These are phyloP conservation scores for Chrysaora quinquecirrha DNA, from an alignment of 30 jellyfish, hydroid and myxozoan genomes.

Conservation along the genomic window DNA sequence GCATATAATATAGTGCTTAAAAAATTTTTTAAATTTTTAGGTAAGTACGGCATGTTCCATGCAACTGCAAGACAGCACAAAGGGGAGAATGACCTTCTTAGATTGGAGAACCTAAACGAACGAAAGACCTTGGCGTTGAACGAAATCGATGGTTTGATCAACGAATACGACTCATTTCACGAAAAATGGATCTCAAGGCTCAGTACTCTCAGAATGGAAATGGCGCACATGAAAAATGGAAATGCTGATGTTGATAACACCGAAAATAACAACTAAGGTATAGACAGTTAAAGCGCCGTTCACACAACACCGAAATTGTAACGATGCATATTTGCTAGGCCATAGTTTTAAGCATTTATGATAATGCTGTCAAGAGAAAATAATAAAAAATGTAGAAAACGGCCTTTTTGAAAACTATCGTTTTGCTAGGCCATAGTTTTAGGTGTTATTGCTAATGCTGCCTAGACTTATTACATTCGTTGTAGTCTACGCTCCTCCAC, in stretches of 20 bases:
- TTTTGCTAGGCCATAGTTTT: too few species aligned
- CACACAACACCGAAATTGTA: too few species aligned
- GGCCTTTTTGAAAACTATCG: too few species aligned
- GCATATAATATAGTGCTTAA: neutral
- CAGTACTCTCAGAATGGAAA: slow-evolving; percentile 27
- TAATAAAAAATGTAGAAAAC: too few species aligned
- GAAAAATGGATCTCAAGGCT: slow-evolving; percentile 69
- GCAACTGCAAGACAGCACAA: slow-evolving; percentile 45
- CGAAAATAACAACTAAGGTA: slow-evolving; percentile 11
- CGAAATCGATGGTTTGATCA: slow-evolving; percentile 57
- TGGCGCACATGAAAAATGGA: slow-evolving; percentile 23
- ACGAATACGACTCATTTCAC: slow-evolving; percentile 81
- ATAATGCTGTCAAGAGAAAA: too few species aligned
- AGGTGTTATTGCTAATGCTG: too few species aligned
- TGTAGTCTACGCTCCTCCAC: too few species aligned
- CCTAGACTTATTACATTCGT: too few species aligned
- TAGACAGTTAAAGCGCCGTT: too few species aligned
- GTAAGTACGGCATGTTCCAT: slow-evolving; percentile 57
- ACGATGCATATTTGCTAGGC: too few species aligned
- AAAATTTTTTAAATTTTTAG: neutral
- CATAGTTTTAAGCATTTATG: too few species aligned
- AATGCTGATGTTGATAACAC: slow-evolving; percentile 24
- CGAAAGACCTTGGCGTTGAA: slow-evolving; percentile 11
- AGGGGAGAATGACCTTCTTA: slow-evolving; percentile 24
- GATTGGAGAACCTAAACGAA: slow-evolving; percentile 1